phyloP scores from a whole-genome alignment of 2,797 vertebrate species.

The Antennarius maculatus region DNA sequence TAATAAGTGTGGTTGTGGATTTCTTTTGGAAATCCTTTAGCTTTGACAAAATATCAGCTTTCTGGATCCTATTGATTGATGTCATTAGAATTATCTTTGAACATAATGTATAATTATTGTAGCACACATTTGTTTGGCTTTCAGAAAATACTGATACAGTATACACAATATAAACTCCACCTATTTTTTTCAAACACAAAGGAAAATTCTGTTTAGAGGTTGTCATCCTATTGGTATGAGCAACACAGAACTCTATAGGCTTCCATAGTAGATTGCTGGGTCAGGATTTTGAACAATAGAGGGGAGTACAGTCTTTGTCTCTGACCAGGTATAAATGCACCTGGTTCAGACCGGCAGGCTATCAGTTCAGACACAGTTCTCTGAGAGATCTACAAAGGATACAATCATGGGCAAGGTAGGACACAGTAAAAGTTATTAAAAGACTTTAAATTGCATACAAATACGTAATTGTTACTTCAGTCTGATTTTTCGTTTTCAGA shows the following conservation, averaged over 20 bases:
- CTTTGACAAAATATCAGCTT: not conserved
- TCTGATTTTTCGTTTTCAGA: constrained; percentile 52
- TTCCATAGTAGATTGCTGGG: constrained; percentile 67
- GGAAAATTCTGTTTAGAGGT: constrained; percentile 51
- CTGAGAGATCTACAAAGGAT: constrained; percentile 42
- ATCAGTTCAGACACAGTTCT: constrained; percentile 63
- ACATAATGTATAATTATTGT: not conserved
- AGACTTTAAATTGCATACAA: not conserved
- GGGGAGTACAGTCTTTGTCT: constrained; percentile 66
- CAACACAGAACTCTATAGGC: constrained; percentile 64
- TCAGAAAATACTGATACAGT: not conserved
- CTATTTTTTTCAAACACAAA: constrained; percentile 19
- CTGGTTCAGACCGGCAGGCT: constrained; percentile 54
- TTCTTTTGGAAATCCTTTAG: not conserved
- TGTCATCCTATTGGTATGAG: constrained; percentile 48
- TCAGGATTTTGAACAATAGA: constrained; percentile 78
- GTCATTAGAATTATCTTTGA: not conserved
- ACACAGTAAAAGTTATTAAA: not conserved
- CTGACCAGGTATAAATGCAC: constrained; percentile 75
- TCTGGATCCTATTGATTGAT: not conserved
- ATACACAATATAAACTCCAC: not conserved
- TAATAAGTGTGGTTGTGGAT: not conserved
- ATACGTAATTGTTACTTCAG: not conserved
- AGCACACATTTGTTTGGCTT: not conserved
- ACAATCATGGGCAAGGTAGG: constrained; percentile 74